phyloP scores from a whole-genome alignment of 2,797 vertebrate genomes.

The Mus spretus region DNA sequence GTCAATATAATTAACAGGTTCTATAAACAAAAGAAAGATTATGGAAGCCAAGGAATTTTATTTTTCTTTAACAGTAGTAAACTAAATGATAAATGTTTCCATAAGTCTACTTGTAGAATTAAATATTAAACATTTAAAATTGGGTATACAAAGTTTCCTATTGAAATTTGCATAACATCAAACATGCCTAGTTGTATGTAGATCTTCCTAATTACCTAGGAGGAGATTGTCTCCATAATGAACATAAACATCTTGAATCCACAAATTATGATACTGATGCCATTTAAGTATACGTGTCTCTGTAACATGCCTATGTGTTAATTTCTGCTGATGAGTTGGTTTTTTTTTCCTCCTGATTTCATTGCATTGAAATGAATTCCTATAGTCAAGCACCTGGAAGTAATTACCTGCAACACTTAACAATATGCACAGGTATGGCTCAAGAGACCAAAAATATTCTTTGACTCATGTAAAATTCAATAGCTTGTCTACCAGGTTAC shows the following conservation, averaged over 20 bases:
- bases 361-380: conserved; percentile 79
- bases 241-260: conserved; percentile 83
- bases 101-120: background rate
- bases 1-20: background rate
- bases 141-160: conserved; percentile 15
- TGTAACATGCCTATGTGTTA: conserved; percentile 77
- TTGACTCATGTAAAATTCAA: conserved; percentile 79
- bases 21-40: background rate
- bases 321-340: conserved; percentile 83
- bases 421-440: conserved; percentile 77
- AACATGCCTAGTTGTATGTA: conserved; percentile 74
- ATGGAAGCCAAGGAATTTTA: background rate
- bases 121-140: conserved; percentile 3
- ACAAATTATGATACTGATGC: conserved; percentile 82
- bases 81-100: background rate
- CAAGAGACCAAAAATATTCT: conserved; percentile 75
- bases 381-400: conserved; percentile 84
- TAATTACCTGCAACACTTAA: conserved; percentile 82
- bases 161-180: conserved; percentile 21
- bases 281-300: conserved; percentile 80
- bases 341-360: conserved; percentile 78
- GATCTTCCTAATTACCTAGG: conserved; percentile 81
- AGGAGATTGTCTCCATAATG: conserved; percentile 83
- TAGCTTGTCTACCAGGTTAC: conserved; percentile 58
- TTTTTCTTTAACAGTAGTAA: background rate